Base-by-base conservation (phyloP, 2,797 vertebrate genomes). In the Pachyuromys duprasi region DNA sequence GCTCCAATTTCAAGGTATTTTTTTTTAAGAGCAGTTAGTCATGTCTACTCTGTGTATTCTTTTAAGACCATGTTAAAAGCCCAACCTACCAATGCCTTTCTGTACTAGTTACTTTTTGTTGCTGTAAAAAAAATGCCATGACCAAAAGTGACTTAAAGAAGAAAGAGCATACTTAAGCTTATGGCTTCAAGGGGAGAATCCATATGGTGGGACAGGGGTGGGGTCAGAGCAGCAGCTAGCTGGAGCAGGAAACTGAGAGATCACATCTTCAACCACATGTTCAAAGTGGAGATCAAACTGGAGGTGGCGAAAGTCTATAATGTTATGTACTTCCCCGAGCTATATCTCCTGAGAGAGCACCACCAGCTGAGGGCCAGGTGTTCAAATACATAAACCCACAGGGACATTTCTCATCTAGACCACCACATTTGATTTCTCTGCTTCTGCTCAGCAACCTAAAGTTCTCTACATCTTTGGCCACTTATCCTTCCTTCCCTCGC, bases 21-120 rank as follows among this genome's bases (percentile, higher is more conserved):
- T 82, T 65, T 83, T n/a, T 72, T 72, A 28, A 45, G 42, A 45
- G 18, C 28, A 69, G 70, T 42, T 60, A 42, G 75, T 60, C 8
- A 42, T 57, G 55, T 9, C 36, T 55, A 33, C 57, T 95, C 79
- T 90, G 49, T 65, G 33, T 5, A 83, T 14, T 83, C 13, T 33
- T 95, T 95, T 62, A 90, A 82, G 39, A 65, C 8, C n/a, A 49
- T 57, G 9, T 75, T 91, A 67, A 94, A 92, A 94, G 18, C 28
- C 55, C 70, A 91, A 67, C 39, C 12, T 39, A 84, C 45, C 24
- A 22, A 26, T 72, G 28, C 8, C 7, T 36, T 70, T 36, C 39
- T 22, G 82, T 86, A 36, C 24, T 39, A 62, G n/a, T 28, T 81
- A 60, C 55, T 62, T 81, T 39, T 81, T 81, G 79, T 81, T 39